These are phyloP conservation scores for Allolobophora icterica DNA, from an alignment of 2,888 invertebrate species.

Conservation along the genomic window DNA sequence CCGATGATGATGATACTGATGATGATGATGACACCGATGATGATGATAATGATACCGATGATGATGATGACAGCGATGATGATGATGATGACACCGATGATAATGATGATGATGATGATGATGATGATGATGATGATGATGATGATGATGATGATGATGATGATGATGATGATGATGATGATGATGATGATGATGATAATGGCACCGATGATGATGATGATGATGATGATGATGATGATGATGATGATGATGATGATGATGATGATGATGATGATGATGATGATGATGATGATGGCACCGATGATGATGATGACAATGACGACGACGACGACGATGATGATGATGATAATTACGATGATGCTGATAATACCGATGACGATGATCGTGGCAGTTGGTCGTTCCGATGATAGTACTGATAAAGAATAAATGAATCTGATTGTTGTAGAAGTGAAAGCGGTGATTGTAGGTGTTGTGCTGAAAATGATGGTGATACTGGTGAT, in stretches of 20 bases:
- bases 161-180: background rate
- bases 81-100: no score
- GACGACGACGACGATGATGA: background rate
- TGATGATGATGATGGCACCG: background rate
- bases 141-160: no score
- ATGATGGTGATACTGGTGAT: background rate
- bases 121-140: no score
- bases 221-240: slow-evolving; percentile 29
- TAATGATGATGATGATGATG: no score
- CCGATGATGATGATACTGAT: no score
- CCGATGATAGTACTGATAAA: background rate
- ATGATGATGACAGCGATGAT: no score
- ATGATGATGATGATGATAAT: slow-evolving; percentile 28
- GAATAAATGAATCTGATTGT: background rate
- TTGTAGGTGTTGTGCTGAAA: background rate
- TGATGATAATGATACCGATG: no score
- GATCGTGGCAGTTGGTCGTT: background rate
- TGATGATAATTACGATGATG: slow-evolving; percentile 14
- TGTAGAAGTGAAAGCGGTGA: background rate
- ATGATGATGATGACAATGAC: background rate
- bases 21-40: no score
- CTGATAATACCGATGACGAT: slow-evolving; percentile 25
- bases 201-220: slow-evolving; percentile 30
- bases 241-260: slow-evolving; percentile 31
- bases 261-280: slow-evolving; percentile 32